Evolutionary conservation across 2,888 invertebrate species (phyloP).

Genomic region (Branchellion lobata): DNA sequence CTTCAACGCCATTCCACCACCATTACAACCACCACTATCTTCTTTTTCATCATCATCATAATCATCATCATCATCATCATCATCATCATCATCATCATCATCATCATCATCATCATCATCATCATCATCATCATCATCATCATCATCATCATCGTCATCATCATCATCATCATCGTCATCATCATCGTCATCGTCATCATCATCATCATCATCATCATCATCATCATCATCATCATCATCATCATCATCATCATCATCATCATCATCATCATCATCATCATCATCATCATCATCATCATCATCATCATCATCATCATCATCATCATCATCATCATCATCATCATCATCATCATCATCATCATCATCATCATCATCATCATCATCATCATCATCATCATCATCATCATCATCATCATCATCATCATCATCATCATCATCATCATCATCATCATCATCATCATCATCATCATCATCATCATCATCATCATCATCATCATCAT

Average conservation of each 20-base stretch:
- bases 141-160: background rate
- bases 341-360: slow-evolving; percentile 22
- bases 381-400: slow-evolving; percentile 18
- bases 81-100: slow-evolving; percentile 3
- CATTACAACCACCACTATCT: background rate
- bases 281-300: slow-evolving; percentile 28
- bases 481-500: slow-evolving; percentile 22
- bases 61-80: too few relatives aligned
- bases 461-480: slow-evolving; percentile 22
- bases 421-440: slow-evolving; percentile 25
- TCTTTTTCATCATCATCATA: too few relatives aligned
- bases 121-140: slow-evolving; percentile 3
- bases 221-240: slow-evolving; percentile 30
- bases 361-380: slow-evolving; percentile 22
- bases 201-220: slow-evolving; percentile 39
- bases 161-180: slow-evolving; percentile 20
- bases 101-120: slow-evolving; percentile 11
- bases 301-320: slow-evolving; percentile 25
- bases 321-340: slow-evolving; percentile 22
- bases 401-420: slow-evolving; percentile 28
- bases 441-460: slow-evolving; percentile 22
- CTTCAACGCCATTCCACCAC: too few relatives aligned
- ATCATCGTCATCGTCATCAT: slow-evolving; percentile 37
- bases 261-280: slow-evolving; percentile 18
- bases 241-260: slow-evolving; percentile 31